Percentiles rank a stretch among this genome's conserved stretches.
phyloP scores from a whole-genome alignment of 1,140 invertebrate genomes.

The Nymphalis io region DNA sequence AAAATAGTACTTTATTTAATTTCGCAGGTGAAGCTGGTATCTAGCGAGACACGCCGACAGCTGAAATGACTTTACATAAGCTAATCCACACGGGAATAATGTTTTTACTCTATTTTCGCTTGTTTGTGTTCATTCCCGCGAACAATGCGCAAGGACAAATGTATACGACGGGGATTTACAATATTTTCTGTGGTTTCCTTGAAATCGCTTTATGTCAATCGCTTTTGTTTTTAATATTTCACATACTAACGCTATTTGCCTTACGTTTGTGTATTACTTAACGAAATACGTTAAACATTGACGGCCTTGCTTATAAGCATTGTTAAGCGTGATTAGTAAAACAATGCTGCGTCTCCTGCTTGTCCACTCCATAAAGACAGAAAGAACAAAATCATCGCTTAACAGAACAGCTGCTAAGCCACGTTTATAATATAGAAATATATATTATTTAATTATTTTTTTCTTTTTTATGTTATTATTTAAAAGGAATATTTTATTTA shows the following conservation, averaged over 20 bases:
- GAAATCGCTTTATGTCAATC: neutral
- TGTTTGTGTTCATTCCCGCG: constrained; percentile 16
- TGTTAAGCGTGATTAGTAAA: too few species aligned
- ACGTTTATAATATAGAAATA: too few species aligned
- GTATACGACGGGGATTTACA: constrained; percentile 4
- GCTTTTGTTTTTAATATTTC: neutral
- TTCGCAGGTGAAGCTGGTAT: constrained; percentile 9
- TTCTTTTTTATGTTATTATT: too few species aligned
- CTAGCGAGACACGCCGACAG: constrained; percentile 13
- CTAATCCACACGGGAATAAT: constrained; percentile 14
- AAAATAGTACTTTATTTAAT: constrained; percentile 10
- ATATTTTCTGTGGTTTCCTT: constrained; percentile 1
- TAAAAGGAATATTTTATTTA: too few species aligned
- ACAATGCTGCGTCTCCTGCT: too few species aligned
- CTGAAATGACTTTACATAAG: constrained; percentile 20
- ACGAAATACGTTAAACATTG: too few species aligned
- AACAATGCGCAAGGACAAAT: constrained; percentile 4
- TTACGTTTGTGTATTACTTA: neutral
- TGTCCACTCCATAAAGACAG: too few species aligned
- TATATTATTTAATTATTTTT: too few species aligned
- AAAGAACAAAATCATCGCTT: too few species aligned
- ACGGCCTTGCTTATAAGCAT: too few species aligned
- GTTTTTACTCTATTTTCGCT: constrained; percentile 19
- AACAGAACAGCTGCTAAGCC: too few species aligned
- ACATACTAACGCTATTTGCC: neutral